phyloP scores from a whole-genome alignment of 2,113 vertebrate genomes.

The Mionectes macconnelli region DNA sequence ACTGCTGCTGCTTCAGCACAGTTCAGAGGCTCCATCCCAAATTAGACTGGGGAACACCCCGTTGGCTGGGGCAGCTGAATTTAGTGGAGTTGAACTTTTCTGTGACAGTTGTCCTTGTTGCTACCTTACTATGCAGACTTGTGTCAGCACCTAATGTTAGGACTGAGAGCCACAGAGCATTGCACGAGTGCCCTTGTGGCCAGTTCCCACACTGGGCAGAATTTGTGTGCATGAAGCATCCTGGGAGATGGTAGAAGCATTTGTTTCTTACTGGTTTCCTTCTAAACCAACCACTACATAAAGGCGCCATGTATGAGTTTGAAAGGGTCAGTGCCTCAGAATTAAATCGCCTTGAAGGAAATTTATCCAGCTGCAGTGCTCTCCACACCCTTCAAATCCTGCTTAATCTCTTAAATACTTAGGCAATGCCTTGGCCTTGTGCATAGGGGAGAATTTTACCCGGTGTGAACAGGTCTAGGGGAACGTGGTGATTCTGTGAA shows the following conservation, averaged over 20 bases:
- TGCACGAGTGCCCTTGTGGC: not conserved
- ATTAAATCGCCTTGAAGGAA: not conserved
- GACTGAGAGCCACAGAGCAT: not conserved
- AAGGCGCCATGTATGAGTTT: not conserved
- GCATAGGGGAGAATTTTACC: not conserved
- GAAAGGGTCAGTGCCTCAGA: not conserved
- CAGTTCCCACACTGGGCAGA: not conserved
- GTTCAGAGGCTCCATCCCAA: not conserved
- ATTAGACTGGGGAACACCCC: not conserved
- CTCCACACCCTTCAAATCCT: slow-evolving; percentile 10
- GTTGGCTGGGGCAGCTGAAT: not conserved
- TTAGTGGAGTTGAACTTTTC: not conserved
- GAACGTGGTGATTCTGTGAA: slow-evolving; percentile 22
- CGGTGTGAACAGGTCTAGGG: not conserved
- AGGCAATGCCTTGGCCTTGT: not conserved
- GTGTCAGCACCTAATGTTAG: not conserved
- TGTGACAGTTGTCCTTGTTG: not conserved
- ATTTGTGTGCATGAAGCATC: not conserved
- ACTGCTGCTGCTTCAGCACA: not conserved
- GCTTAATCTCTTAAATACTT: slow-evolving; percentile 3
- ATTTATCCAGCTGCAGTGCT: not conserved
- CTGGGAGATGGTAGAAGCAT: not conserved
- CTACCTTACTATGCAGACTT: not conserved
- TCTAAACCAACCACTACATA: not conserved
- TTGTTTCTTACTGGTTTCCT: not conserved